Base-by-base conservation (phyloP, 2,888 invertebrate species). In the Drosophila villosipedis region DNA sequence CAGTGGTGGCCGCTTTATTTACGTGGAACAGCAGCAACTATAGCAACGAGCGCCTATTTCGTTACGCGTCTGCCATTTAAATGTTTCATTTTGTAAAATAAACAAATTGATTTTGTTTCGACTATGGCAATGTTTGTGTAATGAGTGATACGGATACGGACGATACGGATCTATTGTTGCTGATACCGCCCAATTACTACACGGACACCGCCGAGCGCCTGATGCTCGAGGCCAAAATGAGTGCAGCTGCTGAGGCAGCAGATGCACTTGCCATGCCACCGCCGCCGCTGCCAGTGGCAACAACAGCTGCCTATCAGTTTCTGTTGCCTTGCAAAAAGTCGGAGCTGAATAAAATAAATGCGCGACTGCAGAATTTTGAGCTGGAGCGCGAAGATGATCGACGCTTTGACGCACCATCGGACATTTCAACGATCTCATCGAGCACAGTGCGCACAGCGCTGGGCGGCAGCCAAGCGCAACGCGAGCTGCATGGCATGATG, bases 161-260 rank as follows among this genome's bases (percentile, higher is more conserved):
- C 94, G 97, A 97, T 94, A 97, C 97, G 6, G 97, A 97, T 93
- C 95, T 96, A 89, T 94, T 97, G 78, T 93, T 97, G 84, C 93
- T 96, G 84, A 96, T 97, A 92, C 96, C 97, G 73, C 97, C 97
- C 19, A 95, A 96, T 92, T 95, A 96, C 88, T 96, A 76, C 28
- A 91, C 95, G 35, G 94, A 96, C n/a, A 76, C 79, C 14, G 85
- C 91, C 5, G 84, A 86, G 94, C 95, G 78, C 94, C 94, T 79
- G 63, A 59, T 89, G 49, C 58, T 37, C 12, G 59, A 73, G 54
- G 76, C 64, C 16, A 82, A 69, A 68, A 78, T 79, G 77, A 76
- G 63, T 50, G 65, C 63, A 55, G 71, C 50, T 33, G 62, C 64
- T 52, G 78, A 55, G 3, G 54, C 70, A 4, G 71, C 61, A 37